Conservation (phyloP, 2,797 vertebrate species). For the Malurus splendens region DNA sequence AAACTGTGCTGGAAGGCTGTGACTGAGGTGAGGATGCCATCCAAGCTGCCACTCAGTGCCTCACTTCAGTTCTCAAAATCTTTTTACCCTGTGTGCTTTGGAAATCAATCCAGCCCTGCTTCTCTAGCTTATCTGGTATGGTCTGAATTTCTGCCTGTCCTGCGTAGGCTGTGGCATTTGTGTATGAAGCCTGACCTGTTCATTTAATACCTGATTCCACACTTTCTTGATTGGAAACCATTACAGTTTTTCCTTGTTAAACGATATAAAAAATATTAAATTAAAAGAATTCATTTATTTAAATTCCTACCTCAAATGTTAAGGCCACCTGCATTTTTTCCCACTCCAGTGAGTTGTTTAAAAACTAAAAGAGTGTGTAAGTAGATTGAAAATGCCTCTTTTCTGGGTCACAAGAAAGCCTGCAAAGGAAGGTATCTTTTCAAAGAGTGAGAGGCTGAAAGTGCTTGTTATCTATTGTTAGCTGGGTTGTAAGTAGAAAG, state of each 20-base stretch:
- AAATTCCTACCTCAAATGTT: background rate
- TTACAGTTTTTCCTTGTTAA: background rate
- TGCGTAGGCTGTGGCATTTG: background rate
- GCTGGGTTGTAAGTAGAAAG: background rate
- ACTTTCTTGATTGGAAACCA: background rate
- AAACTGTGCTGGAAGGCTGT: background rate
- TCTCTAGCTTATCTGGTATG: background rate
- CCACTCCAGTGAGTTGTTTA: background rate
- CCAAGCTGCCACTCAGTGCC: background rate
- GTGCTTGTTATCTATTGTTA: background rate
- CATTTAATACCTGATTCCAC: background rate
- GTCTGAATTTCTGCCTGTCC: background rate
- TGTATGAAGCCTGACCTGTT: background rate
- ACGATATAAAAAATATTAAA: background rate
- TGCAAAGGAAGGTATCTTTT: background rate
- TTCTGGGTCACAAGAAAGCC: too few species aligned
- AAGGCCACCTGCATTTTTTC: background rate
- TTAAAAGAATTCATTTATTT: background rate
- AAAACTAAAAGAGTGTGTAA: background rate
- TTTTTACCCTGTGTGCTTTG: background rate
- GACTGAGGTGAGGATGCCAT: background rate
- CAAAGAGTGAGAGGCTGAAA: background rate
- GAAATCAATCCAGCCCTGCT: background rate
- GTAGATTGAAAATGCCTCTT: background rate
- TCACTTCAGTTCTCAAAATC: background rate